These are phyloP conservation scores for Holacanthus passer DNA, from an alignment of 2,113 vertebrate species.

Conservation along the genomic window DNA sequence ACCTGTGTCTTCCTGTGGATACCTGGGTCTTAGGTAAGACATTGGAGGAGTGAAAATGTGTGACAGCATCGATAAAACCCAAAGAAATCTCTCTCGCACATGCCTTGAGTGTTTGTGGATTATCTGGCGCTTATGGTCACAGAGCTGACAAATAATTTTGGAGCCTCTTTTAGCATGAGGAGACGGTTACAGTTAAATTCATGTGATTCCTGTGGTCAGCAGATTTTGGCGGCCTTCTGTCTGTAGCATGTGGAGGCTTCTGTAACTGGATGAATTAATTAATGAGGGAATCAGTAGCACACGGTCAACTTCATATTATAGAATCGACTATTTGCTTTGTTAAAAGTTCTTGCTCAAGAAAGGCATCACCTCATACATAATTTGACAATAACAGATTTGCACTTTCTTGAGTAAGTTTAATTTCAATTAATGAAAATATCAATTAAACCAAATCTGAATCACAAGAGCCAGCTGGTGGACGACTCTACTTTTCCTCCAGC, in stretches of 20 bases:
- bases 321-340: not conserved
- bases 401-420: not conserved
- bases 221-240: conserved; percentile 9
- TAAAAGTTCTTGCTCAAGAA: not conserved
- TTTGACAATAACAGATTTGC: not conserved
- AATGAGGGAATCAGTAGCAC: conserved; percentile 17
- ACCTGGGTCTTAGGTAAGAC: conserved; percentile 78
- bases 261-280: conserved; percentile 32
- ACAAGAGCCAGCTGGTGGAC: not conserved
- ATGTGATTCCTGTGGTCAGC: conserved; percentile 12
- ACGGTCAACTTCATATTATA: conserved; percentile 9
- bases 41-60: conserved; percentile 4
- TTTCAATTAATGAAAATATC: not conserved
- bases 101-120: conserved; percentile 48
- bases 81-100: not conserved
- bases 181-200: conserved; percentile 4
- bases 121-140: conserved; percentile 18
- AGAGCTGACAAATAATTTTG: conserved; percentile 40
- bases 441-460: conserved; percentile 13
- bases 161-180: conserved; percentile 6
- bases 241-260: not conserved
- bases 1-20: conserved; percentile 62
- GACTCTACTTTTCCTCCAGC: not conserved
- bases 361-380: not conserved
- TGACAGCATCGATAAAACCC: not conserved